Conservation (phyloP, 2,113 vertebrate species). For the Chauna torquata region DNA sequence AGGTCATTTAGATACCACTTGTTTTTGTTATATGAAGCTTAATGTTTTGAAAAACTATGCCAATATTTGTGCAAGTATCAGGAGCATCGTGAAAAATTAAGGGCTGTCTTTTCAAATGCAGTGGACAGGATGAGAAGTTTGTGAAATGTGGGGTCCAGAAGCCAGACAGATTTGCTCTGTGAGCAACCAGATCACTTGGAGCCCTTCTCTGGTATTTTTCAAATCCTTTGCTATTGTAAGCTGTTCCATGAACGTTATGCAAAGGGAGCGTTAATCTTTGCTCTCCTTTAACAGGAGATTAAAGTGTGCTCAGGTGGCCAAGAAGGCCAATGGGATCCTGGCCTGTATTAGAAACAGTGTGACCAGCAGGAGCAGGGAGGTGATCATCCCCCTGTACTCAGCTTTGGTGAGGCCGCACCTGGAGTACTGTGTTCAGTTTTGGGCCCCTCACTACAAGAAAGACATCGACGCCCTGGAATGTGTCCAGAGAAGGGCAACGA, state of each 20-base stretch:
- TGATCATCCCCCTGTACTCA: no score
- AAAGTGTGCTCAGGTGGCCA: no score
- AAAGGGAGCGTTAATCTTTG: neutral
- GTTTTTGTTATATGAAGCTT: neutral
- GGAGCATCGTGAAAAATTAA: neutral
- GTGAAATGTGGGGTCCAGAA: neutral
- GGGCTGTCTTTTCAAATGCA: neutral
- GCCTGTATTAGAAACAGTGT: no score
- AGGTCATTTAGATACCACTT: neutral
- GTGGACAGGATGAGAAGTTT: neutral
- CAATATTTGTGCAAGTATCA: neutral
- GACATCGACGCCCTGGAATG: no score
- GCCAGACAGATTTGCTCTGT: neutral
- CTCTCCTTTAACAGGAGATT: neutral
- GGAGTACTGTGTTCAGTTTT: no score
- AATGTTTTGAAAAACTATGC: neutral
- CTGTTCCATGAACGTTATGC: neutral
- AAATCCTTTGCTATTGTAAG: neutral
- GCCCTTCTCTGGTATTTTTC: neutral
- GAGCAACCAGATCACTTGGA: neutral
- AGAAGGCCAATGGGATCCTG: no score
- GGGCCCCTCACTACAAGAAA: no score
- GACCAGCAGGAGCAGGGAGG: no score
- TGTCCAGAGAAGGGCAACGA: no score
- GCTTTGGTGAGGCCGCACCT: no score